These are phyloP conservation scores for Bubo scandiacus DNA, from an alignment of 2,113 vertebrate genomes.

Conservation along the genomic window DNA sequence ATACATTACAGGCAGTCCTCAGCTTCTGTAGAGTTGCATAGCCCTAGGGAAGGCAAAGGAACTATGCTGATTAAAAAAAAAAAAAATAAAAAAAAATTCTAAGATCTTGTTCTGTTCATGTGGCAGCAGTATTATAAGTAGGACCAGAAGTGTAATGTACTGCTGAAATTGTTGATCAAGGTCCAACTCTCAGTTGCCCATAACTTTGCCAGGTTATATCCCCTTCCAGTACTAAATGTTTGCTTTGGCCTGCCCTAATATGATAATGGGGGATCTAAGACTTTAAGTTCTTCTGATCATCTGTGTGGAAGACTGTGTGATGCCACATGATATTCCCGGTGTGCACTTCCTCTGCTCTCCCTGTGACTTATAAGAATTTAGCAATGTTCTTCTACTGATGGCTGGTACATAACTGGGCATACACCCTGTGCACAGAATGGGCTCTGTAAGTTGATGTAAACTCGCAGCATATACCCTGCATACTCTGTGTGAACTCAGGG, in stretches of 20 bases:
- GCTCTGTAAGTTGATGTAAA: neutral
- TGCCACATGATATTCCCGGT: neutral
- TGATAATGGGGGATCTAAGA: neutral
- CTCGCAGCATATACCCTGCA: neutral
- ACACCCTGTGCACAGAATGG: neutral
- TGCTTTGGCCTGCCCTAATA: conserved; percentile 2
- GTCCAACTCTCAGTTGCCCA: neutral
- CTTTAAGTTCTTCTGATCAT: neutral
- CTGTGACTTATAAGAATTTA: neutral
- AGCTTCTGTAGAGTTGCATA: neutral
- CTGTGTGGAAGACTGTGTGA: neutral
- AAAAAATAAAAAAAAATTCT: neutral
- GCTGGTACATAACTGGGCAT: neutral
- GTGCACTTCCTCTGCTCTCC: neutral
- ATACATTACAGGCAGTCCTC: conserved; percentile 33
- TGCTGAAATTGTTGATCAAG: conserved; percentile 8
- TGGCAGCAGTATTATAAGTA: neutral
- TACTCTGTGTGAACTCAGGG: no score
- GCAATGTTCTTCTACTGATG: neutral
- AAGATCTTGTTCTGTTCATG: neutral
- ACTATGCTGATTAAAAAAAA: neutral
- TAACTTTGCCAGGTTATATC: neutral
- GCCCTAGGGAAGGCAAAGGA: neutral
- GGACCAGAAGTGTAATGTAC: neutral
- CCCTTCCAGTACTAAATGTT: neutral